Evolutionary conservation across 2,888 invertebrate genomes (phyloP), one percentile per base, ranked within the genome.

Genomic region (Catotricha subobsoleta): DNA sequence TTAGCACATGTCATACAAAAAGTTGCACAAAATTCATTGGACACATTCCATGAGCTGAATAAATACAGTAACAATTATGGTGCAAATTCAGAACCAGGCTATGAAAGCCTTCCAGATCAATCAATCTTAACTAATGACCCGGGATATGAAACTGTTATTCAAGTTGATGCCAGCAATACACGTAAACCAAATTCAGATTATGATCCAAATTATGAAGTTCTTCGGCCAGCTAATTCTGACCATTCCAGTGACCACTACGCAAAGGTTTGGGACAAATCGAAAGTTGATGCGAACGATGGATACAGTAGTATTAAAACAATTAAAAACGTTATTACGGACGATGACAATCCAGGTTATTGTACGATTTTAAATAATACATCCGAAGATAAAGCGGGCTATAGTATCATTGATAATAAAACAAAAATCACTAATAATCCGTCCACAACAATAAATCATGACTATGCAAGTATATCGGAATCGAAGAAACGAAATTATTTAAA

Each of bases 131-230:
- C 69, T 54, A 71, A 69, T 46, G 80, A 81, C 60, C 75, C 79
- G 1, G 79, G 77, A 6, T 83, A 82, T 57, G 81, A 83, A 54
- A 74, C 74, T 38, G 69, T 81, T 27, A 46, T 49, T 21, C 45
- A 51, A 46, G 44, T 42, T 46, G 46, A 34, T 45, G 40, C 15
- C 40, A 51, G 50, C 37, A 50, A 51, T 37, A 53, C 19, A 51
- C 45, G 55, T 8, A 51, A 49, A 46, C 64, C 64, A 49, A 62
- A 64, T 47, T 71, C 71, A 0, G 76, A 75, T 49, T 70, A 71
- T 3, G 82, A 82, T 62, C 80, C 82, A 1, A 84, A 82, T 56
- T 86, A 86, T 56, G 84, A 86, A 60, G 76, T 80, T 47, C 58
- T 84, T 36, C 67, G 73, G 45, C 70, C 48, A 45, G 25, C 46